These are phyloP conservation scores for Picathartes gymnocephalus DNA, from an alignment of 2,113 vertebrate species.

Conservation along the genomic window DNA sequence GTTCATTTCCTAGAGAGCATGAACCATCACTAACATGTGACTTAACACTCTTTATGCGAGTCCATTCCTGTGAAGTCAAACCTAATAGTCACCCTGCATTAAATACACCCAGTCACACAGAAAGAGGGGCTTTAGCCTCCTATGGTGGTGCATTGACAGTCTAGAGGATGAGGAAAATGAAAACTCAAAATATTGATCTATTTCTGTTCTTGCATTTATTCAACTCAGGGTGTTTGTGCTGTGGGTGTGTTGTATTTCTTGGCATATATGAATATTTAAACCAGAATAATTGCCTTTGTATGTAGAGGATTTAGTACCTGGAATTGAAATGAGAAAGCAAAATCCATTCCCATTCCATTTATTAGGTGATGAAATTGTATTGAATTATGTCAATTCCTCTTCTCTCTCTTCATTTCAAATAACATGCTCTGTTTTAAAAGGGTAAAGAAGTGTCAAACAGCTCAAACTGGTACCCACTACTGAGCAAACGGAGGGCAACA, in stretches of 20 bases:
- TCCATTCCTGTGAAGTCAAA: neutral
- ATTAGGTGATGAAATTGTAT: neutral
- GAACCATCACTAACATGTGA: conserved; percentile 25
- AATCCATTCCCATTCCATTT: neutral
- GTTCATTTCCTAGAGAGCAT: neutral
- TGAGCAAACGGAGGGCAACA: neutral
- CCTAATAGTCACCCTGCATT: neutral
- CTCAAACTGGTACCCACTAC: neutral
- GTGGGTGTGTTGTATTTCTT: neutral
- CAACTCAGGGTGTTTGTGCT: neutral
- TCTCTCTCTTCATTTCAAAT: neutral
- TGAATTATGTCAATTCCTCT: neutral
- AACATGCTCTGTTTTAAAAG: neutral
- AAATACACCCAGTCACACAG: neutral
- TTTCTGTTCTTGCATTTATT: neutral
- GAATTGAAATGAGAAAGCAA: neutral
- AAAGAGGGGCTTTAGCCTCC: neutral
- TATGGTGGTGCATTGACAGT: neutral
- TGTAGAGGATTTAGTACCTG: neutral
- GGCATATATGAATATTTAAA: neutral
- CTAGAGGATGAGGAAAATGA: neutral
- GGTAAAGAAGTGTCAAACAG: neutral
- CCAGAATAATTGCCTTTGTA: neutral
- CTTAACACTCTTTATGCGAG: neutral
- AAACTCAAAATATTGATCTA: neutral